Conservation (phyloP, 2,797 vertebrate genomes). For the Intellagama lesueurii region DNA sequence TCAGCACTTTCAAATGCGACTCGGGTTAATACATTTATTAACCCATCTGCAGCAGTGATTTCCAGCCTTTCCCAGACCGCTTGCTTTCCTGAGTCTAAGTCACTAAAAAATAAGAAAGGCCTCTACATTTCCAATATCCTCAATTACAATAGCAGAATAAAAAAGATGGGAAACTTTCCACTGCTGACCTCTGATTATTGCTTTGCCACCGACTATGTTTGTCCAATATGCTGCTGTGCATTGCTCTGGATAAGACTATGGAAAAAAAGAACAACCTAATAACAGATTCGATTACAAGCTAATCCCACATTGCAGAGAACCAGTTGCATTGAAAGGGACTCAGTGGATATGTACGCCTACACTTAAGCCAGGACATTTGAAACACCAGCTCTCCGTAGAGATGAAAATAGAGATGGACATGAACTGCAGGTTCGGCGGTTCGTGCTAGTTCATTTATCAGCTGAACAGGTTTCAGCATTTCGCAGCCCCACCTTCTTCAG, state of each 20-base stretch:
- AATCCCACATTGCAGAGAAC: neutral
- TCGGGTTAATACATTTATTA: slow-evolving; percentile 36
- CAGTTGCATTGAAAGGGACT: neutral
- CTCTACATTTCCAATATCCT: neutral
- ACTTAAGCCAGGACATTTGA: neutral
- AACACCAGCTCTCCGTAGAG: too few species aligned
- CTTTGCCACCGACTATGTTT: neutral
- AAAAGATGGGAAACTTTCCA: neutral
- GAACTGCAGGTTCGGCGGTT: too few species aligned
- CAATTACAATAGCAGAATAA: neutral
- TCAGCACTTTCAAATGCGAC: neutral
- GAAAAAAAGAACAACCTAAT: neutral
- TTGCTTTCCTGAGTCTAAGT: neutral
- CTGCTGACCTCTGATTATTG: neutral
- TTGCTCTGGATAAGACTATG: neutral
- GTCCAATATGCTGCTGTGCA: neutral
- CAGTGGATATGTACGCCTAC: neutral
- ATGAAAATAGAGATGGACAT: too few species aligned
- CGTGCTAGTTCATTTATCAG: too few species aligned
- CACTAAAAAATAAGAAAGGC: neutral
- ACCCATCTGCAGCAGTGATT: slow-evolving; percentile 8
- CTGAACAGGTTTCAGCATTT: too few species aligned
- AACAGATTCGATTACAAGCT: neutral
- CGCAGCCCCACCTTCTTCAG: too few species aligned
- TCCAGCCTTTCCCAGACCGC: neutral